phyloP scores from a whole-genome alignment of 2,888 invertebrate genomes.

The Odontocolon sp. region DNA sequence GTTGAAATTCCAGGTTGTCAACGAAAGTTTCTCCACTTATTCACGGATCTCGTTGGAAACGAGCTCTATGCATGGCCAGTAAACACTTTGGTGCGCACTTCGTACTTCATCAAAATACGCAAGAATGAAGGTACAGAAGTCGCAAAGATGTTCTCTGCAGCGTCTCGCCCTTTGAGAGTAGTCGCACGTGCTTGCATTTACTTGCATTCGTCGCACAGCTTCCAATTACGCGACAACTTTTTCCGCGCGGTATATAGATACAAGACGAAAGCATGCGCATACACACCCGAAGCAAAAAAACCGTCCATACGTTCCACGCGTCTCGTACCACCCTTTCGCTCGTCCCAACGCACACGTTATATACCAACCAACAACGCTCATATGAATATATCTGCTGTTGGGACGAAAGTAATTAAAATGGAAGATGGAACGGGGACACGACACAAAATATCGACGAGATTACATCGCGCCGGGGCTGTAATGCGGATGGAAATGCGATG shows the following conservation, averaged over 20 bases:
- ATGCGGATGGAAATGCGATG: slow-evolving; percentile 79
- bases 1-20: slow-evolving; percentile 26
- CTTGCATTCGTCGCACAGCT: not conserved
- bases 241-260: not conserved
- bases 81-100: not conserved
- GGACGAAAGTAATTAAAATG: slow-evolving; percentile 77
- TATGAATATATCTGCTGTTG: slow-evolving; percentile 35
- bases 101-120: slow-evolving; percentile 3
- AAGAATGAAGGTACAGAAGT: not conserved
- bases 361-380: not conserved
- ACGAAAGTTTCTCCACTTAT: slow-evolving; percentile 22
- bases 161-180: slow-evolving; percentile 1
- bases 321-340: too few relatives aligned
- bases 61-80: not conserved
- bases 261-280: too few relatives aligned
- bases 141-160: not conserved
- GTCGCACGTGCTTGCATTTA: not conserved
- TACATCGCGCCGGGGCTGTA: slow-evolving; percentile 73
- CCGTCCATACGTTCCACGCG: too few relatives aligned
- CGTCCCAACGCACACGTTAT: not conserved
- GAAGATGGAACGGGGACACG: slow-evolving; percentile 70
- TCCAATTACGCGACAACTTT: not conserved
- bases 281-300: too few relatives aligned
- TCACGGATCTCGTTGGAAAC: not conserved
- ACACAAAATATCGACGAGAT: slow-evolving; percentile 80